Evolutionary conservation across 2,797 vertebrate genomes (phyloP).

Genomic region (Chanos chanos): DNA sequence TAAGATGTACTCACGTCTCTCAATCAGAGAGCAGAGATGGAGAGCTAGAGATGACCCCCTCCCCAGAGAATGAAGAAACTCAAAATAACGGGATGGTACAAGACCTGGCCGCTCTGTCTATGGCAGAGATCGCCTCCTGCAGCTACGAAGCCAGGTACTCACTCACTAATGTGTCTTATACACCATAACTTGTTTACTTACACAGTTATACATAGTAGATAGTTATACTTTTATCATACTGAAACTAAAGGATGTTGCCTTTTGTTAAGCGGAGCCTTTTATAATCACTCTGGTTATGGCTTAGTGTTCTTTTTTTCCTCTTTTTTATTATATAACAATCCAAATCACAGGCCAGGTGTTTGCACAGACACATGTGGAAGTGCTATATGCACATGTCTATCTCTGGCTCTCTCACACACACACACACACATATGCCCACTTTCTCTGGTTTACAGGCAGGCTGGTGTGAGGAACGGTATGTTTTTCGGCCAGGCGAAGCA

Average conservation of each 20-base stretch:
- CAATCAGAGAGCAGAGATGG: slow-evolving; percentile 57
- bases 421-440: not conserved
- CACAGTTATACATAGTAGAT: too few species aligned
- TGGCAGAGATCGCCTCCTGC: slow-evolving; percentile 98
- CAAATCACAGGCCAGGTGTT: too few species aligned
- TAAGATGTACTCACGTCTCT: not conserved
- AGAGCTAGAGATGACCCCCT: slow-evolving; percentile 67
- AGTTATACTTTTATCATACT: too few species aligned
- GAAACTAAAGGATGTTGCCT: too few species aligned
- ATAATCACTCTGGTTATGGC: too few species aligned
- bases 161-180: not conserved
- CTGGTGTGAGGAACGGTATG: slow-evolving; percentile 95
- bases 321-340: too few species aligned
- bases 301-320: too few species aligned
- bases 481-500: slow-evolving; percentile 95
- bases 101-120: slow-evolving; percentile 75
- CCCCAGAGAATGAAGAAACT: slow-evolving; percentile 70
- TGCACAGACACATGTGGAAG: not conserved
- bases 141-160: slow-evolving; percentile 95
- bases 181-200: not conserved
- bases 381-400: too few species aligned
- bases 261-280: too few species aligned
- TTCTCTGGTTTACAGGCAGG: slow-evolving; percentile 70
- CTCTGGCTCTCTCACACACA: not conserved
- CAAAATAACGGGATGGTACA: slow-evolving; percentile 70